These are phyloP conservation scores for Ecdyonurus torrentis DNA, from an alignment of 2,888 invertebrate species.

Conservation along the genomic window DNA sequence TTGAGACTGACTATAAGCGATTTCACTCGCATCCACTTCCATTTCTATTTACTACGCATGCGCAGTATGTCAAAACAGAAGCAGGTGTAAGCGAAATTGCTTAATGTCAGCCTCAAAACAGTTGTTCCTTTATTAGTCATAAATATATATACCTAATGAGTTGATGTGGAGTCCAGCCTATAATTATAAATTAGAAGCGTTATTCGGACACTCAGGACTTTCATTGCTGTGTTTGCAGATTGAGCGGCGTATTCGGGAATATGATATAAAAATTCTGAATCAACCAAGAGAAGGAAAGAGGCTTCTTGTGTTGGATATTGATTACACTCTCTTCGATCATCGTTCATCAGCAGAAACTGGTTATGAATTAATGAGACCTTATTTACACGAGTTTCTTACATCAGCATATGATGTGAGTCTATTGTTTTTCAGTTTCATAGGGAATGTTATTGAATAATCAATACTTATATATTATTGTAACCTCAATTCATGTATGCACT, in stretches of 20 bases:
- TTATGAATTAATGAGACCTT: slow-evolving; percentile 84
- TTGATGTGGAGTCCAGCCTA: no score
- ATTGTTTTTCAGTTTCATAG: not conserved
- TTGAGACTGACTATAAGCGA: no score
- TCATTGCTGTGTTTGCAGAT: slow-evolving; percentile 34
- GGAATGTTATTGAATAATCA: not conserved
- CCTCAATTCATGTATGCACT: not conserved
- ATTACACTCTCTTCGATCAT: slow-evolving; percentile 93
- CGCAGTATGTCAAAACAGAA: no score
- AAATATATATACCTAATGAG: no score
- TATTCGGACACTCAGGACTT: not conserved
- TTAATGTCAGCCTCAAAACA: no score
- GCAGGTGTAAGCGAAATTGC: no score
- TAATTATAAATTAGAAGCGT: no score
- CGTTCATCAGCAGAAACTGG: slow-evolving; percentile 80
- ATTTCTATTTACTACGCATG: no score
- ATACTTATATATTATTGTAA: not conserved
- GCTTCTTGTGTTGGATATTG: slow-evolving; percentile 83
- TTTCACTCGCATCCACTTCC: no score
- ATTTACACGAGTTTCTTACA: slow-evolving; percentile 82
- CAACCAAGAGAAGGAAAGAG: slow-evolving; percentile 73
- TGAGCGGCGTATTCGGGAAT: slow-evolving; percentile 65
- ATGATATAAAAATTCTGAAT: slow-evolving; percentile 65
- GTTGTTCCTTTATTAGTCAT: no score
- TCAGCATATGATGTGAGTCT: slow-evolving; percentile 47